Base-by-base conservation (phyloP, 2,888 invertebrate genomes). In the Drosophila ustulata region DNA sequence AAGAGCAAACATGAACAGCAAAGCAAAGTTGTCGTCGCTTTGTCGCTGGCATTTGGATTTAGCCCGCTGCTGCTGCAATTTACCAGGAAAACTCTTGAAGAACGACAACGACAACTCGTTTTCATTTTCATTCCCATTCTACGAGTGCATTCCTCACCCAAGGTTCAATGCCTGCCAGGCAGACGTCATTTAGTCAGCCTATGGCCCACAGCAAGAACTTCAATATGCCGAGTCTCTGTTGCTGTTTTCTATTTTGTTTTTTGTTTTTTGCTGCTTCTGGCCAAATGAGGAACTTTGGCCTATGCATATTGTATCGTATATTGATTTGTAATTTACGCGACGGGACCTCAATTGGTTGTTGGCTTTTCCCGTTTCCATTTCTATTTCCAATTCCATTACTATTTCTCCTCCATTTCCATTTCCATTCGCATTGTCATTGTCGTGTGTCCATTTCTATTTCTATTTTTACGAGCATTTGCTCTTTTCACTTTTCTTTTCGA, bases 301-400 rank as follows among this genome's bases (percentile, higher is more conserved):
- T 57, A 41, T 70, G 55, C 70, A 67, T 62, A 68, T 66, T 80
- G 67, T 72, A 74, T 71, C 49, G 57, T 57, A 34, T 80, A 83
- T 84, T 81, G 82, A 84, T 80, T 80, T 84, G 82, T 80, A 65
- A 80, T 83, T 83, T 81, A 65, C 82, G 52, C 56, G 45, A 6
- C 59, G 83, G 65, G 79, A 63, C 80, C 80, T 63, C 57, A 69
- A 56, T 80, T 67, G 28, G 26, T 63, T 50, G 52, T 41, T 37
- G 28, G 55, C 47, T 39, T 51, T 58, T 39, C 37, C 37, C 37
- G n/a, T 37, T 37, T 37, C n/a, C 37, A 37, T n/a, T 37, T 45
- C 56, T 52, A n/a, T 9, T 41, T 30, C 50, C 75, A 57, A 69
- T 70, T 66, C 45, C 51, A 72, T 72, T 71, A 71, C 9, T 34